Evolutionary conservation across 1,140 invertebrate genomes (phyloP), one percentile per base, ranked within the genome.

Genomic region (Listronotus bonariensis): DNA sequence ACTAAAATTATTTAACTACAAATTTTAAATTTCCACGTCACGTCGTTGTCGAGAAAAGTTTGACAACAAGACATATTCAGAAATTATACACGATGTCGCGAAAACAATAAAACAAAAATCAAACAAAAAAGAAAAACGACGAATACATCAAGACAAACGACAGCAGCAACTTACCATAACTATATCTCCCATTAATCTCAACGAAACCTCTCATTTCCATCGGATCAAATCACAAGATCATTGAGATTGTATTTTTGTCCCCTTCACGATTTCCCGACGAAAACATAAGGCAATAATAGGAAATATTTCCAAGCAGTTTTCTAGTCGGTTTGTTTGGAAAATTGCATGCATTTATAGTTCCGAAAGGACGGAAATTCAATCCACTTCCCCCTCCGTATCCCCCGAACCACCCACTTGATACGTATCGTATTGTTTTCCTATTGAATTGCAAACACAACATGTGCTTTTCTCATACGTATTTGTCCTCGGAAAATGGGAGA

Each of bases 301-400:
- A 65, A 65, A 65, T 65, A 65, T 65, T 65, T 65, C 55, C 43
- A 11, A 58, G 51, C 63, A 40, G 63, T 65, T 65, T 65, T 65
- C 63, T 65, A 65, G 63, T 65, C 63, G 63, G 63, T 65, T 65
- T 65, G 63, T 58, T 59, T 52, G 54, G 63, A 65, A 65, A 65
- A 65, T 65, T 65, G 63, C 63, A 65, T 65, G 63, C 63, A 65
- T 65, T 65, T 65, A 65, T 65, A 65, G 63, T 58, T 65, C 63
- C 34, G 56, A 58, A 46, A 65, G 56, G 49, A 65, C 46, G 53
- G 63, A 65, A 64, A 65, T 65, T 65, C 63, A 65, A 65, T 65
- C 55, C 63, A 65, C 63, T 65, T 53, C 20, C 55, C 6, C 15
- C 31, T 15, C 17, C 61, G 42, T 45, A 52, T 7, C 43, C 59